Base-by-base conservation (phyloP, 1,140 invertebrate genomes). In the Caerostris darwini region DNA sequence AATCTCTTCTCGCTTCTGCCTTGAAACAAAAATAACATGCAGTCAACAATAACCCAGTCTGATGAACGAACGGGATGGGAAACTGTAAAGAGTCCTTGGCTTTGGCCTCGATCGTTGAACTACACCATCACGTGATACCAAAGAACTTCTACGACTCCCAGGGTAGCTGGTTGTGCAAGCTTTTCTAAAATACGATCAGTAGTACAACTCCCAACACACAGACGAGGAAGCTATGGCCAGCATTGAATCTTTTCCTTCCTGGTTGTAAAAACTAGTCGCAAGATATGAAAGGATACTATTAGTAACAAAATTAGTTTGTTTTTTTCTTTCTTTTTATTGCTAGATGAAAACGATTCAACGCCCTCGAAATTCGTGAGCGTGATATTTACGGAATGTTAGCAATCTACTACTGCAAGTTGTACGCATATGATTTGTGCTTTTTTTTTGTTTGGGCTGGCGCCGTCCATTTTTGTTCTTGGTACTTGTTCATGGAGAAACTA, bases 101-200 rank as follows among this genome's bases (percentile, higher is more conserved):
- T 77, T 77, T 77, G 71, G 71, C 71, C 71, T 77, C 71, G 71
- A 53, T 53, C 71, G 71, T 77, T 77, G 71, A 77, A 77, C 71
- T 50, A 77, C 71, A 77, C 3, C 8, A 53, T 53, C 71, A 77
- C 71, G 71, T 77, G 71, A 50, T 77, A 34, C 34, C 34, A 34
- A 34, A 34, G 34, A 34, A 34, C 34, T 34, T 34, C 34, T 77
- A 4, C 71, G 7, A 77, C 71, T 77, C 71, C 8, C 12, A 14
- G 71, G 10, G 34, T 34, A 50, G 71, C 19, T 4, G 19, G 8
- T 77, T 34, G 34, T 77, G 34, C 69, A 12, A 10, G 69, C 8
- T 77, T 53, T 50, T 12, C 71, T 64, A 64, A 61, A 64, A 64
- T 64, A 34, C 71, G 34, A 77, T 77, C 71, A 77, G 71, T 77